Conservation (phyloP, 2,797 vertebrate species). For the Acanthurus lineatus region DNA sequence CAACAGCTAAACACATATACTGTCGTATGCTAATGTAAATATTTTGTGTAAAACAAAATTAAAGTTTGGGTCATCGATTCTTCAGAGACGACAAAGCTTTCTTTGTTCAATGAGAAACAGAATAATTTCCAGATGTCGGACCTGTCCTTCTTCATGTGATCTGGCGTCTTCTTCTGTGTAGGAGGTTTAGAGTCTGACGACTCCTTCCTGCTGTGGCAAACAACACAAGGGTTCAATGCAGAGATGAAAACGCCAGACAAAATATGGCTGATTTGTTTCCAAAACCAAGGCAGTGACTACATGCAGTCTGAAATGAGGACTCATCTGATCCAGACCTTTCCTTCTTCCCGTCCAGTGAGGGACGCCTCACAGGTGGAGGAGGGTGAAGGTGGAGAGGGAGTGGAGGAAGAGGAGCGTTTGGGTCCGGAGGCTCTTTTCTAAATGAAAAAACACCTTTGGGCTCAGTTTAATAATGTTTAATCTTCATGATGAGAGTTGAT, state of each 20-base stretch:
- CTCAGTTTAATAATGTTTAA: slow-evolving; percentile 22
- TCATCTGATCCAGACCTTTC: slow-evolving; percentile 80
- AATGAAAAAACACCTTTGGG: slow-evolving; percentile 57
- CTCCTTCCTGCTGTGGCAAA: slow-evolving; percentile 79
- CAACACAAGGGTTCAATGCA: slow-evolving; percentile 58
- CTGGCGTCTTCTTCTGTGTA: slow-evolving; percentile 74
- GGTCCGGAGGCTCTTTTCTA: slow-evolving; percentile 85
- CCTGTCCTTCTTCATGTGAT: slow-evolving; percentile 83
- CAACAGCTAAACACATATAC: neutral
- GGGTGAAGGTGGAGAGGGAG: slow-evolving; percentile 85
- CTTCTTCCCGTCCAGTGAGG: slow-evolving; percentile 78
- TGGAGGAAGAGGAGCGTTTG: slow-evolving; percentile 81
- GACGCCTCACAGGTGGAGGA: slow-evolving; percentile 72
- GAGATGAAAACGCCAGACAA: slow-evolving; percentile 12
- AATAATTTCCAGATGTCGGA: slow-evolving; percentile 61
- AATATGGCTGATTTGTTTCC: neutral
- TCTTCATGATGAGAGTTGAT: slow-evolving; percentile 3
- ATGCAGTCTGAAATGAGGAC: slow-evolving; percentile 32
- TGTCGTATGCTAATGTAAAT: neutral
- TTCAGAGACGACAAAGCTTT: slow-evolving; percentile 3
- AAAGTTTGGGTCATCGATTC: slow-evolving; percentile 17
- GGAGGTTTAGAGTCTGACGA: slow-evolving; percentile 73
- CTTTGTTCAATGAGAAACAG: slow-evolving; percentile 19
- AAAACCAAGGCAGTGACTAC: slow-evolving; percentile 22
- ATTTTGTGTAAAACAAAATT: slow-evolving; percentile 11